Percentiles rank a stretch among this genome's conserved stretches.
phyloP scores from a whole-genome alignment of 2,888 invertebrate genomes.

The Watsonalla binaria region DNA sequence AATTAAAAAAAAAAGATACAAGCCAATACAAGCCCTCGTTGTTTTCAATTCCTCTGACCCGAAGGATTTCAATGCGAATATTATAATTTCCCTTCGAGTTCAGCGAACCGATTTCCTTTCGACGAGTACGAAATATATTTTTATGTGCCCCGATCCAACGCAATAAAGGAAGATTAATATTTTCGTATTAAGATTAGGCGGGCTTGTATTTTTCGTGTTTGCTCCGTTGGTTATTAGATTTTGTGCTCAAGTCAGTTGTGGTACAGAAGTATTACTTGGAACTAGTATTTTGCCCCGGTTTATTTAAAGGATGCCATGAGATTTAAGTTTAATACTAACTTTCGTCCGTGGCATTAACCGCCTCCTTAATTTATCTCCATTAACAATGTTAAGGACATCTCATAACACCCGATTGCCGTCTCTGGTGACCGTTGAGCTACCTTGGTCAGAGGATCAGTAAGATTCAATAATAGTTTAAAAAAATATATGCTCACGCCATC shows the following conservation, averaged over 20 bases:
- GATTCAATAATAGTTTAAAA: too few relatives aligned
- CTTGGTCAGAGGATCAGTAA: too few relatives aligned
- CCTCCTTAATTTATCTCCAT: too few relatives aligned
- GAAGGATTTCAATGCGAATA: conserved; percentile 30
- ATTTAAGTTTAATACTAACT: too few relatives aligned
- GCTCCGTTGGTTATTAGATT: not conserved
- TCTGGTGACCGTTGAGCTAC: too few relatives aligned
- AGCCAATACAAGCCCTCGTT: conserved; percentile 21
- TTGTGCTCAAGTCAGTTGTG: not conserved
- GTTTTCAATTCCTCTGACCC: conserved; percentile 31
- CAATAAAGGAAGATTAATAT: conserved; percentile 51
- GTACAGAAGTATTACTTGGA: not conserved
- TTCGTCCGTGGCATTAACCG: too few relatives aligned
- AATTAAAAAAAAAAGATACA: not conserved
- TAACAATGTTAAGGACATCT: too few relatives aligned
- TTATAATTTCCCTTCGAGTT: conserved; percentile 44
- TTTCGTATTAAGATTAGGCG: conserved; percentile 34
- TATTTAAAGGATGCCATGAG: too few relatives aligned
- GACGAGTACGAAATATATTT: conserved; percentile 30
- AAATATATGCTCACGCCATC: too few relatives aligned
- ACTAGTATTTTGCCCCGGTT: too few relatives aligned
- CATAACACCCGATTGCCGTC: too few relatives aligned
- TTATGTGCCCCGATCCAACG: conserved; percentile 25
- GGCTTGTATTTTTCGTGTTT: conserved; percentile 17
- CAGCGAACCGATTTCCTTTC: conserved; percentile 34